Percentiles rank a stretch among this genome's conserved stretches.
Evolutionary conservation across 2,113 vertebrate genomes (phyloP).

Genomic region (Serinus canaria): DNA sequence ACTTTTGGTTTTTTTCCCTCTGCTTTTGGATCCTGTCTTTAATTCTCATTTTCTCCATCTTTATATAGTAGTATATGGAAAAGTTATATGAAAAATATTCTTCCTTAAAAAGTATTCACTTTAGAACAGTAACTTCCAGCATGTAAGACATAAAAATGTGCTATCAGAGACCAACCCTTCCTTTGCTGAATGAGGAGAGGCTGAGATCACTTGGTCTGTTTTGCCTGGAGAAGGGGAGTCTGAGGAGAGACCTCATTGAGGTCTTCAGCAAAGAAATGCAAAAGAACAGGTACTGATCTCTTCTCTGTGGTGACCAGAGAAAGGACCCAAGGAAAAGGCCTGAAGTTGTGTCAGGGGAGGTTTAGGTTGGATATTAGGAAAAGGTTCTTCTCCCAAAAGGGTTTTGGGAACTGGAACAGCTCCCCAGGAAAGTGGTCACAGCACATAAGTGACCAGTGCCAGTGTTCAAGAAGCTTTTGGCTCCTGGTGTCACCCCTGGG

Average conservation of each 20-base stretch:
- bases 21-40: neutral
- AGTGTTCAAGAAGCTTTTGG: neutral
- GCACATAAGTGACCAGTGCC: fast-evolving
- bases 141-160: neutral
- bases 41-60: neutral
- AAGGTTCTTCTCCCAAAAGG: neutral
- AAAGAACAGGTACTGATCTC: neutral
- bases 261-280: neutral
- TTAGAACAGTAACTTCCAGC: neutral
- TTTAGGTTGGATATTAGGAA: neutral
- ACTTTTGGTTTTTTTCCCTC: neutral
- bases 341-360: neutral
- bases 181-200: neutral
- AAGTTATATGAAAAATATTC: neutral
- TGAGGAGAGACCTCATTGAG: neutral
- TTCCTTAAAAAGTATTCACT: neutral
- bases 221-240: neutral
- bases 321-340: neutral
- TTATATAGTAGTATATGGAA: neutral
- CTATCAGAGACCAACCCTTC: neutral
- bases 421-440: neutral
- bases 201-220: neutral
- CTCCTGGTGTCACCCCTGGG: neutral
- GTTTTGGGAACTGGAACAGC: neutral
- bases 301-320: neutral